phyloP scores from a whole-genome alignment of 2,888 invertebrate species.

The Caenorhabditis drosophilae region DNA sequence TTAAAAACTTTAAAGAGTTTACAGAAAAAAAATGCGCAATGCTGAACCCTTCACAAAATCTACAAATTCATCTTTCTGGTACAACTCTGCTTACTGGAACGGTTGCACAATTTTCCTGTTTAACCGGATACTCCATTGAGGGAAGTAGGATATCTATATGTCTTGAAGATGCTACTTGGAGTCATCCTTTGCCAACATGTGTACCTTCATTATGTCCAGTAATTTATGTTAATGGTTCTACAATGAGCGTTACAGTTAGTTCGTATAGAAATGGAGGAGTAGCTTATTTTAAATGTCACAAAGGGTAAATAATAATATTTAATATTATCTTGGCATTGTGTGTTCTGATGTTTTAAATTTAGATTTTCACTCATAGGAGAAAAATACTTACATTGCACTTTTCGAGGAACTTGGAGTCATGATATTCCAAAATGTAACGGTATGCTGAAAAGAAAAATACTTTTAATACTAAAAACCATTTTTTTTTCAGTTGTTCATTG shows the following conservation, averaged over 20 bases:
- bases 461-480: too few species aligned
- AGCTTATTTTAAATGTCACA: conserved; percentile 76
- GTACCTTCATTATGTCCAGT: conserved; percentile 71
- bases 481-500: conserved; percentile 43
- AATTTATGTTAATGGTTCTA: conserved; percentile 49
- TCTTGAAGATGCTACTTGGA: conserved; percentile 91
- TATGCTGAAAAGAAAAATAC: too few species aligned
- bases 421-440: conserved; percentile 58
- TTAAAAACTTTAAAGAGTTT: conserved; percentile 1
- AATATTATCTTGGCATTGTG: neutral
- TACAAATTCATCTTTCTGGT: conserved; percentile 50
- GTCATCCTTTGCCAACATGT: conserved; percentile 88
- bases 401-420: conserved; percentile 60
- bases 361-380: conserved; percentile 56
- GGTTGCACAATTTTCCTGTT: conserved; percentile 64
- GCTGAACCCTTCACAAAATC: conserved; percentile 41
- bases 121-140: conserved; percentile 49
- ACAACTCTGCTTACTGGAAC: conserved; percentile 54
- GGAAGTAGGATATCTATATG: conserved; percentile 77
- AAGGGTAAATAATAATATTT: conserved; percentile 21
- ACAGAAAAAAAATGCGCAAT: conserved; percentile 57
- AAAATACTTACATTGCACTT: conserved; percentile 58
- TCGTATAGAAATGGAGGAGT: conserved; percentile 70
- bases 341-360: neutral
- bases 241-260: conserved; percentile 54